Percentiles rank a stretch among this genome's conserved stretches.
Evolutionary conservation across 2,888 invertebrate species (phyloP).

Genomic region (Clivina fossor): DNA sequence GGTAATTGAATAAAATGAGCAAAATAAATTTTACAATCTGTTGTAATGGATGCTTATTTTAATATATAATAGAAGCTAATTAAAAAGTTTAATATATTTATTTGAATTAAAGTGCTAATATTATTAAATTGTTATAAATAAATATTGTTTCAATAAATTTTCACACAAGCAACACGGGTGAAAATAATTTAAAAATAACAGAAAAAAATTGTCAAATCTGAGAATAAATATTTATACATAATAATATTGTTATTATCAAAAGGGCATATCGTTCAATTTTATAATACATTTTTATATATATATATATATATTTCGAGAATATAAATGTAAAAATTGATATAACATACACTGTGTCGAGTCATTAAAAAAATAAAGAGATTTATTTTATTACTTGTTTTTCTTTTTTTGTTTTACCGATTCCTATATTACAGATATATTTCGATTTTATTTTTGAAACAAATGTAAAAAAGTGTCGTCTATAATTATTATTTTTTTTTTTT

Average conservation of each 20-base stretch:
- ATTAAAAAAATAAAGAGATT: slow-evolving; percentile 23
- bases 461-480: too few relatives aligned
- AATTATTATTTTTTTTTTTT: too few relatives aligned
- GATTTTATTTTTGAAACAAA: too few relatives aligned
- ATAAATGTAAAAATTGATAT: slow-evolving; percentile 30
- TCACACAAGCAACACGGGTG: too few relatives aligned
- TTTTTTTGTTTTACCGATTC: slow-evolving; percentile 10
- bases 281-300: slow-evolving; percentile 31
- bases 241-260: too few relatives aligned
- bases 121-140: slow-evolving; percentile 22
- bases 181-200: too few relatives aligned
- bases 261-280: slow-evolving; percentile 25
- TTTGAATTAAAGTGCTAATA: neutral
- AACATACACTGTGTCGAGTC: slow-evolving; percentile 20
- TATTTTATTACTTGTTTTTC: slow-evolving; percentile 27
- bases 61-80: neutral
- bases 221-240: too few relatives aligned
- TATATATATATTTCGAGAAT: slow-evolving; percentile 26
- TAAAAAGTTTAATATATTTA: neutral
- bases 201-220: too few relatives aligned
- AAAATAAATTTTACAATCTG: too few relatives aligned
- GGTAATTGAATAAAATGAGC: too few relatives aligned
- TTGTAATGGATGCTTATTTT: neutral
- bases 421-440: too few relatives aligned
- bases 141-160: too few relatives aligned